Evolutionary conservation across 30 jellyfish, hydroid and myxozoan genomes (phyloP).

Genomic region (Pseudorhiza aurosa): DNA sequence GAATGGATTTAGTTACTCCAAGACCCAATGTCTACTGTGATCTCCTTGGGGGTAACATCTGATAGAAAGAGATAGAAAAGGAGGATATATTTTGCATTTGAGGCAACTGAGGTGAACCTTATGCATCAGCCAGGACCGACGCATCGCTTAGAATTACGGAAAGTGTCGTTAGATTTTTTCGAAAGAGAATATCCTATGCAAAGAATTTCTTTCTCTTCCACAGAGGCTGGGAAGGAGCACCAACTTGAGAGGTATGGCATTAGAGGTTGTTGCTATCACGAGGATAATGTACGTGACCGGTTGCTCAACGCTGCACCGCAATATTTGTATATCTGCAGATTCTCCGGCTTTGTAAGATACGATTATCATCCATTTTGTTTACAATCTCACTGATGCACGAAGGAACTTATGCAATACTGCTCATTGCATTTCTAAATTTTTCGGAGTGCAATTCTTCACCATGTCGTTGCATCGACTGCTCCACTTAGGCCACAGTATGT

Average conservation of each 20-base stretch:
- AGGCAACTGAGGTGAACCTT: too few species aligned
- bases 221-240: neutral
- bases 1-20: too few species aligned
- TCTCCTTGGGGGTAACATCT: too few species aligned
- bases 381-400: neutral
- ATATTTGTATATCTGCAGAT: neutral
- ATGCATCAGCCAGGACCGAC: too few species aligned
- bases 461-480: neutral
- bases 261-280: neutral
- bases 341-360: conserved; percentile 7
- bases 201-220: too few species aligned
- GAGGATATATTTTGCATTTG: too few species aligned
- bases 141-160: too few species aligned
- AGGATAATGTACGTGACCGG: conserved; percentile 8
- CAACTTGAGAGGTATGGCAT: neutral
- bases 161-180: too few species aligned
- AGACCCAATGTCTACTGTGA: too few species aligned
- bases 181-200: too few species aligned
- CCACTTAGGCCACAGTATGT: neutral
- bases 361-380: neutral
- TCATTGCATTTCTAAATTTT: neutral
- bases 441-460: neutral
- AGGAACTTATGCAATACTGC: neutral
- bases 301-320: neutral
- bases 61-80: too few species aligned